Percentiles rank a stretch among this genome's conserved stretches.
Evolutionary conservation across 2,888 invertebrate species (phyloP).

Genomic region (Ophioninae sp.): DNA sequence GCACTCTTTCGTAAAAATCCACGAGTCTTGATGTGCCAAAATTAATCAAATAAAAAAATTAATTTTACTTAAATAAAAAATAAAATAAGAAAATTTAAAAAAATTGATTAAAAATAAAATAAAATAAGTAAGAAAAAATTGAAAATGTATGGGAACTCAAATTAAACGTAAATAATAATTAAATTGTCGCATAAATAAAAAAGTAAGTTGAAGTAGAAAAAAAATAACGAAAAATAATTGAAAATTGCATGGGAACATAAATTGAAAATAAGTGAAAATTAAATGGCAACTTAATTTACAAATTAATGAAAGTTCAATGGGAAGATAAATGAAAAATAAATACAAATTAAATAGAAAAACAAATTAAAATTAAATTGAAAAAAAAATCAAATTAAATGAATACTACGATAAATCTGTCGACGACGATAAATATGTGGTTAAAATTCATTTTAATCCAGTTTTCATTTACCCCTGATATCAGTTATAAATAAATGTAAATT

Average conservation of each 20-base stretch:
- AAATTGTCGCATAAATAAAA: too few relatives aligned
- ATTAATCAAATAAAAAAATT: background rate
- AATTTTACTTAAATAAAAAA: background rate
- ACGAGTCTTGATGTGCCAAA: background rate
- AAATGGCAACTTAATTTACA: too few relatives aligned
- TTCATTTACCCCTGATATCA: background rate
- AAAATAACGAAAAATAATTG: too few relatives aligned
- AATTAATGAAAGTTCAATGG: too few relatives aligned
- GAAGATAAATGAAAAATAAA: too few relatives aligned
- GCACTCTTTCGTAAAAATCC: too few relatives aligned
- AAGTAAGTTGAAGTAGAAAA: too few relatives aligned
- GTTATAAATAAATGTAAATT: constrained; percentile 1
- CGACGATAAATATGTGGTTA: background rate
- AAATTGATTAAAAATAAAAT: background rate
- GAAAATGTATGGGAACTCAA: too few relatives aligned
- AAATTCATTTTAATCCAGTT: background rate
- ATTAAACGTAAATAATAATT: too few relatives aligned
- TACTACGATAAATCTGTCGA: too few relatives aligned
- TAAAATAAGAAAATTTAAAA: background rate
- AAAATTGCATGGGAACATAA: too few relatives aligned
- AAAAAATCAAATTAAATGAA: background rate
- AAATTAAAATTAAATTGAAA: background rate
- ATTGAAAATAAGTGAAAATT: too few relatives aligned
- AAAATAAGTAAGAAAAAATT: background rate
- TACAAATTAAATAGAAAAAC: background rate